Base-by-base conservation (phyloP, 1,140 invertebrate species). In the Latrodectus geometricus region DNA sequence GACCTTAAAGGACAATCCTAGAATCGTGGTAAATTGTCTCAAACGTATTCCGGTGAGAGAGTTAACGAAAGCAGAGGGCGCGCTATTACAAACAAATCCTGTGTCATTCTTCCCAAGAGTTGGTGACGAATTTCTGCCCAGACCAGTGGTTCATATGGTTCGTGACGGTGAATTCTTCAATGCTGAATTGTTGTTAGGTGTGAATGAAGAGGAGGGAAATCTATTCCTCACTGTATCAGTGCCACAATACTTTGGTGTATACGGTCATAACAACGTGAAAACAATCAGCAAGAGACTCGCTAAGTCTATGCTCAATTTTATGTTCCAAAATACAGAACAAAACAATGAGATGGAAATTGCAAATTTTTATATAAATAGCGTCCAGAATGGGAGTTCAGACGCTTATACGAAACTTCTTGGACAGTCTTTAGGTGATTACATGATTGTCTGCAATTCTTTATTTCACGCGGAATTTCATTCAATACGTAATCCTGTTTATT, bases 401-500 rank as follows among this genome's bases (percentile, higher is more conserved):
- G 61, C 20, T 20, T 82, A 73, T 21, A 61, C 80, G 1, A 20
- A 17, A 20, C 69, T 69, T 0, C 70, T 82, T 8, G 50, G 66
- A 9, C 9, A 8, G 5, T 56, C 80, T n/a, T 52, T 82, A 4
- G 80, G 80, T 3, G 80, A 82, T 14, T 82, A 21, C 9, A 23
- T 82, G 0, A 73, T 82, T 4, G 52, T 52, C 15, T 85, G 83
- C 17, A 21, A 20, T 12, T n/a, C 23, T 14, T 12, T 77, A 0
- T 85, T 77, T 35, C 66, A 77, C 9, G 73, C 83, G 0, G 74
- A 85, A 50, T 48, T 77, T 8, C 65, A 85, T 21, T 77, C 74
- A 1, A 56, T 85, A 12, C 15, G 74, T 8, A 84, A 85, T 48
- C 65, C 73, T 11, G 84, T 86, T 11, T 86, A 79, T 54, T 86